Evolutionary conservation across 2,888 invertebrate genomes (phyloP).

Genomic region (Nomada flava): DNA sequence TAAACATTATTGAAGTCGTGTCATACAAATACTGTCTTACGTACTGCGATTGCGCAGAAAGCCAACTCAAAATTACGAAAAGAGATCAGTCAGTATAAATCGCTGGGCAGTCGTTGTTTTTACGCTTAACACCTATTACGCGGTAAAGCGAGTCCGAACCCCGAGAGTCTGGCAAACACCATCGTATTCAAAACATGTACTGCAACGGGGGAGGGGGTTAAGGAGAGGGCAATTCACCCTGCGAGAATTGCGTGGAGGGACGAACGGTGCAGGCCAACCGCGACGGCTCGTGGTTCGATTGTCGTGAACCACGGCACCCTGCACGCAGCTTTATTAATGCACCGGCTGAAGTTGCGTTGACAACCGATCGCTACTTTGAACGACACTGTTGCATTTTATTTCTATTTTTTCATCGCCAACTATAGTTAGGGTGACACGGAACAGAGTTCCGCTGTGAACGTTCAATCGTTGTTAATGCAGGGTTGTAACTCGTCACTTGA

Average conservation of each 20-base stretch:
- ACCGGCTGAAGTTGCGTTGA: constrained; percentile 39
- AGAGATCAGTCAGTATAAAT: too few species aligned
- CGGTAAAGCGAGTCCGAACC: constrained; percentile 34
- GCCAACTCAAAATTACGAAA: neutral
- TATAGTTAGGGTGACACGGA: neutral
- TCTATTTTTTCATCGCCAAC: neutral
- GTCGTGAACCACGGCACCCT: constrained; percentile 27
- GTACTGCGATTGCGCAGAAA: too few species aligned
- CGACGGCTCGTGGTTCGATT: constrained; percentile 41
- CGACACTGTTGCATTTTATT: constrained; percentile 9
- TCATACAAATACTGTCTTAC: too few species aligned
- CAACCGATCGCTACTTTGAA: constrained; percentile 49
- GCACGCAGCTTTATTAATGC: constrained; percentile 49
- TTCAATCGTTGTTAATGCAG: constrained; percentile 15
- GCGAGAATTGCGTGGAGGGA: constrained; percentile 46
- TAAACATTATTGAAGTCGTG: too few species aligned
- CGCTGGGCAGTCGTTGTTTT: constrained; percentile 25
- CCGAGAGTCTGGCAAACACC: constrained; percentile 38
- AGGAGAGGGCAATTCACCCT: constrained; percentile 57
- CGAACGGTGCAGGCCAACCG: constrained; percentile 1
- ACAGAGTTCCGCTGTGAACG: neutral
- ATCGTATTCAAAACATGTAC: constrained; percentile 44
- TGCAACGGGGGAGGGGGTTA: constrained; percentile 46
- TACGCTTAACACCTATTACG: constrained; percentile 44
- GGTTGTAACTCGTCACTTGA: neutral